Evolutionary conservation across 2,797 vertebrate genomes (phyloP).

Genomic region (Lepidocolaptes lacrymiger): DNA sequence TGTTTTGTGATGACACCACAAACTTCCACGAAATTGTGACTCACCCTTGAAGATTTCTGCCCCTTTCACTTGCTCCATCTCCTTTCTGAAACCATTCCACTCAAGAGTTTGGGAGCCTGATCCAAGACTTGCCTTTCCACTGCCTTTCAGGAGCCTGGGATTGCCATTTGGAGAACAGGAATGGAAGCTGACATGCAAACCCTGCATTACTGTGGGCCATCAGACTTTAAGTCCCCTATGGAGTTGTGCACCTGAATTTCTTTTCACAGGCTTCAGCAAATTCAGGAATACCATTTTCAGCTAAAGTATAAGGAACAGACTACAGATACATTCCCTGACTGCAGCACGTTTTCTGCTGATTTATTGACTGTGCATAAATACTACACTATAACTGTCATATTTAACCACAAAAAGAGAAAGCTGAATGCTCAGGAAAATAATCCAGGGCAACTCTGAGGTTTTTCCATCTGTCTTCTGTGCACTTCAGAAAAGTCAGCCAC

Average conservation of each 20-base stretch:
- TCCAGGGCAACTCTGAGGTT: slow-evolving; percentile 15
- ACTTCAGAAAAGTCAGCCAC: background rate
- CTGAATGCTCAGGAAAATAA: slow-evolving; percentile 26
- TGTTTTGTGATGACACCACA: background rate
- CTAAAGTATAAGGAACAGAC: background rate
- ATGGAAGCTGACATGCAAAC: background rate
- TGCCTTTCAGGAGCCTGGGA: background rate
- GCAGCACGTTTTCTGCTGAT: slow-evolving; percentile 38
- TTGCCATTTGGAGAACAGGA: background rate
- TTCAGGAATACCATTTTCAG: slow-evolving; percentile 25
- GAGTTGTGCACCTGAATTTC: background rate
- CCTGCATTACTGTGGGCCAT: background rate
- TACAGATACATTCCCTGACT: background rate
- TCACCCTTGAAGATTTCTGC: background rate
- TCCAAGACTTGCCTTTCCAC: background rate
- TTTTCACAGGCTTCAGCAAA: background rate
- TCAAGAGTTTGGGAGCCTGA: background rate
- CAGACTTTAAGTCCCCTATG: background rate
- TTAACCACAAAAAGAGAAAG: slow-evolving; percentile 44
- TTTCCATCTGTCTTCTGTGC: background rate
- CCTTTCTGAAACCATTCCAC: background rate
- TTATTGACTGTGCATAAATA: slow-evolving; percentile 57
- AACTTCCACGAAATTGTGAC: background rate
- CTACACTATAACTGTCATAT: slow-evolving; percentile 26
- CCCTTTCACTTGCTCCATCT: background rate